phyloP scores from a whole-genome alignment of 2,797 vertebrate species.

The Phaenicophaeus curvirostris region DNA sequence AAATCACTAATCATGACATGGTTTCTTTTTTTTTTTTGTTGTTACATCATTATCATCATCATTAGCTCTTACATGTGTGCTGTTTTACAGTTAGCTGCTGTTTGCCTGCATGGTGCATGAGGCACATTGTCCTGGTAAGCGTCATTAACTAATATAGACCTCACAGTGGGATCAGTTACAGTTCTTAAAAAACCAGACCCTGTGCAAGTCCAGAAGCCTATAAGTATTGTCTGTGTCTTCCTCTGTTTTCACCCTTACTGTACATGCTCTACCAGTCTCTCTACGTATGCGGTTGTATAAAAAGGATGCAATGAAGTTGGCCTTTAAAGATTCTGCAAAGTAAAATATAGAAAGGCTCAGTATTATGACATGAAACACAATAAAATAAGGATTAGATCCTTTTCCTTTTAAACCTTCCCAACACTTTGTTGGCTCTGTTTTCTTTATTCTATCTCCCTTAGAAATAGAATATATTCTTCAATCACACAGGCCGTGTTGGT shows the following conservation, averaged over 20 bases:
- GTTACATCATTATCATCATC: slow-evolving; percentile 56
- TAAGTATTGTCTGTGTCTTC: slow-evolving; percentile 17
- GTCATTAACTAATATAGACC: slow-evolving; percentile 75
- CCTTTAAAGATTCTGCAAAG: neutral
- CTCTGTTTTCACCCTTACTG: neutral
- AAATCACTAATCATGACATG: slow-evolving; percentile 56
- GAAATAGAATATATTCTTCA: slow-evolving; percentile 32
- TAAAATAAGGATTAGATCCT: neutral
- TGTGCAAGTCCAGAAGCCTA: neutral
- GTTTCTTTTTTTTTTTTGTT: slow-evolving; percentile 26
- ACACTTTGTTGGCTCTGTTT: neutral
- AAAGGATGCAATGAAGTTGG: neutral
- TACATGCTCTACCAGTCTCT: neutral
- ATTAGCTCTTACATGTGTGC: slow-evolving; percentile 84
- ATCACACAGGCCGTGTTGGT: neutral
- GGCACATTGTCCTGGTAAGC: slow-evolving; percentile 89
- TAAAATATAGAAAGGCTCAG: neutral
- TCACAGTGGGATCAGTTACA: slow-evolving; percentile 71
- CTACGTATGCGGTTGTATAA: neutral
- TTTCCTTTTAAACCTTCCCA: neutral
- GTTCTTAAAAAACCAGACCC: slow-evolving; percentile 3
- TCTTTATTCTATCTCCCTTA: neutral
- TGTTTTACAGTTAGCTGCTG: slow-evolving; percentile 98
- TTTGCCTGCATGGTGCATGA: slow-evolving; percentile 96
- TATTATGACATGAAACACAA: neutral